Evolutionary conservation across 2,113 vertebrate genomes (phyloP).

Genomic region (Caloenas nicobarica): DNA sequence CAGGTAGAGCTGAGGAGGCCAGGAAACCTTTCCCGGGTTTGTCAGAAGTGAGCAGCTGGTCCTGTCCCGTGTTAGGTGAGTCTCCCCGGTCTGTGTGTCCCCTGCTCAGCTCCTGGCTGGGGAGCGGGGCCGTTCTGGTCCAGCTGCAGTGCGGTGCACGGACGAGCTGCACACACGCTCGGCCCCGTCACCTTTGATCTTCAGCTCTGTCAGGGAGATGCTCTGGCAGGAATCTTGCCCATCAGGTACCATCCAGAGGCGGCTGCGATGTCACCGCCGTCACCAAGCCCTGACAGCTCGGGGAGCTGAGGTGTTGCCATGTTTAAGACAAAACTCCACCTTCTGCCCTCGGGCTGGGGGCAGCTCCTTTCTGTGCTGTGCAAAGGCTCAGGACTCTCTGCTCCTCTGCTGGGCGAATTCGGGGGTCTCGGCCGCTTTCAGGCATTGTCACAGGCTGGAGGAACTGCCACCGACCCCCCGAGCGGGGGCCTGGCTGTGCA

Average conservation of each 20-base stretch:
- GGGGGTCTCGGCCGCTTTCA: not conserved
- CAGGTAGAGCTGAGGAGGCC: not conserved
- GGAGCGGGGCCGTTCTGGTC: not conserved
- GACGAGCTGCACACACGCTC: fast-evolving
- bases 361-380: not conserved
- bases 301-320: slow-evolving; percentile 2
- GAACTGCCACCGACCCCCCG: no score
- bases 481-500: no score
- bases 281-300: slow-evolving; percentile 20
- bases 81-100: not conserved
- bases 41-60: not conserved
- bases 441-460: not conserved
- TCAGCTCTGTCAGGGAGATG: slow-evolving; percentile 1
- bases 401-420: no score
- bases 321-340: not conserved
- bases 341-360: not conserved
- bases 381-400: not conserved
- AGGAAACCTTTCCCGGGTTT: not conserved
- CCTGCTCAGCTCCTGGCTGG: fast-evolving
- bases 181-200: not conserved
- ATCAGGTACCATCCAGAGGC: slow-evolving; percentile 7
- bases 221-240: slow-evolving; percentile 33
- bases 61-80: fast-evolving
- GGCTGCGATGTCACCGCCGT: not conserved
- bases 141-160: fast-evolving